Evolutionary conservation across 2,113 vertebrate species (phyloP).

Genomic region (Chinchilla lanigera): DNA sequence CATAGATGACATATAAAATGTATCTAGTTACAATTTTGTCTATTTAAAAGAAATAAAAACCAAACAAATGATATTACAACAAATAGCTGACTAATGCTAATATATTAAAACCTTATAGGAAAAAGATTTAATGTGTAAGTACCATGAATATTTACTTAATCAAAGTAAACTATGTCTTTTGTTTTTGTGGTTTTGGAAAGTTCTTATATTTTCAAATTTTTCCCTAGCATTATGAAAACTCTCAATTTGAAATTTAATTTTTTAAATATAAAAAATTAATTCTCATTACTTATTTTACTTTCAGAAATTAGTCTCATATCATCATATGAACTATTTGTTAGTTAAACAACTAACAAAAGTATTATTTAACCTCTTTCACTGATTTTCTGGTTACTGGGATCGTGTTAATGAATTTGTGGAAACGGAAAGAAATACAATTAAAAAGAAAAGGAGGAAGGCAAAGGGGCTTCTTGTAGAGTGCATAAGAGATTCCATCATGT

Average conservation of each 20-base stretch:
- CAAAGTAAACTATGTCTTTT: not conserved
- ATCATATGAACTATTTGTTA: not conserved
- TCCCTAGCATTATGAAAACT: too few species aligned
- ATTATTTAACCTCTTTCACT: not conserved
- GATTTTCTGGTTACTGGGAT: not conserved
- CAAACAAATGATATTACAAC: too few species aligned
- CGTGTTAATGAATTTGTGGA: not conserved
- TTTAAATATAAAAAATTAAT: not conserved
- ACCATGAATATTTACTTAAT: not conserved
- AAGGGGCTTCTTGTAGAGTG: not conserved
- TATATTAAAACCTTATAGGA: not conserved
- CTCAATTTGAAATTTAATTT: not conserved
- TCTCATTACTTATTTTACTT: not conserved
- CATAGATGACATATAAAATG: not conserved
- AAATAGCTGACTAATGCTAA: not conserved
- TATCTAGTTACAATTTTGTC: not conserved
- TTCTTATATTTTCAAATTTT: not conserved
- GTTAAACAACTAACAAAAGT: too few species aligned
- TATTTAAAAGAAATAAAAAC: not conserved
- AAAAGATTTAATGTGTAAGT: not conserved
- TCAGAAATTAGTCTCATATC: not conserved
- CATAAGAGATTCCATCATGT: constrained; percentile 54
- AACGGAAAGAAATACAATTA: not conserved
- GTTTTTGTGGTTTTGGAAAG: not conserved
- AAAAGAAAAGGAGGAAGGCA: not conserved